These are phyloP conservation scores for Arbacia lixula DNA, from an alignment of 53 echinoderm and acorn worm species.

Conservation along the genomic window DNA sequence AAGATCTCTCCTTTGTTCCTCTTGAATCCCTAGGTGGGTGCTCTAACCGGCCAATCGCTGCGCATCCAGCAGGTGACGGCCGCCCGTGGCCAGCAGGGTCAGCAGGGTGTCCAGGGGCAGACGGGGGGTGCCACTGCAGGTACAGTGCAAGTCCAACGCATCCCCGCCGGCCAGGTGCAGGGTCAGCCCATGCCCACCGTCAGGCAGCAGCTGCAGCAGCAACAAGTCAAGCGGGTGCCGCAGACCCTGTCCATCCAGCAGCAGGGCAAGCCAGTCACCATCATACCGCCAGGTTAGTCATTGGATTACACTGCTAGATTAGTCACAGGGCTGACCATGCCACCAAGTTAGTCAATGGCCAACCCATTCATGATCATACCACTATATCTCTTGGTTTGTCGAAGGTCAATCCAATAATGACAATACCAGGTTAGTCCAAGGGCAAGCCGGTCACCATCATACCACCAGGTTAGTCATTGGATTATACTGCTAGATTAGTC, in stretches of 20 bases:
- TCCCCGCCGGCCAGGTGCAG: slow-evolving; percentile 76
- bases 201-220: slow-evolving; percentile 84
- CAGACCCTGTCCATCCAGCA: slow-evolving; percentile 91
- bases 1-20: too few relatives aligned
- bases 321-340: too few relatives aligned
- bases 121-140: too few relatives aligned
- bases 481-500: too few relatives aligned
- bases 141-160: slow-evolving; percentile 85
- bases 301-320: too few relatives aligned
- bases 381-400: too few relatives aligned
- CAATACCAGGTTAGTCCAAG: too few relatives aligned
- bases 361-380: too few relatives aligned
- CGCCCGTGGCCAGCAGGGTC: slow-evolving; percentile 51
- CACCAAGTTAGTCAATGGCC: too few relatives aligned
- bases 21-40: too few relatives aligned
- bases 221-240: slow-evolving; percentile 74
- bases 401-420: too few relatives aligned
- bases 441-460: slow-evolving; percentile 95
- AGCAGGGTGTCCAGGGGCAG: slow-evolving; percentile 55
- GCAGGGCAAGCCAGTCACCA: slow-evolving; percentile 90
- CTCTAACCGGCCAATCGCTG: slow-evolving; percentile 69
- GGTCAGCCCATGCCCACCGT: slow-evolving; percentile 76
- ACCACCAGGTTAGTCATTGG: too few relatives aligned
- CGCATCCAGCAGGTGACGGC: slow-evolving; percentile 83
- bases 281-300: slow-evolving; percentile 78